Conservation (phyloP, 1,140 invertebrate genomes). For the Bombyx mandarina region DNA sequence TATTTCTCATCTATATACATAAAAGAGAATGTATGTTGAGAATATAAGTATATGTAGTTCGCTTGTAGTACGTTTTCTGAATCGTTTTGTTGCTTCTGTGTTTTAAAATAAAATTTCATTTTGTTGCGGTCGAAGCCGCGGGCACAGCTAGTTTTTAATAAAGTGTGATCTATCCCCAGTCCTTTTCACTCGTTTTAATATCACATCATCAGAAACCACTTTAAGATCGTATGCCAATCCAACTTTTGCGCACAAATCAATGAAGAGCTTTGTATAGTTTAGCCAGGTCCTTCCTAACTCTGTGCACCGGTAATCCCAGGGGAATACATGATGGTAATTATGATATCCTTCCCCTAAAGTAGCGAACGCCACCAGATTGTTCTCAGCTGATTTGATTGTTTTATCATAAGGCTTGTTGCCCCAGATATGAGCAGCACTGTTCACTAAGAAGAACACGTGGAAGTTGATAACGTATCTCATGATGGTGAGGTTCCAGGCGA, state of each 20-base stretch:
- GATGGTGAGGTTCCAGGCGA: slow-evolving; percentile 71
- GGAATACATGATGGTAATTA: slow-evolving; percentile 16
- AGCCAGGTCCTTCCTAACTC: slow-evolving; percentile 10
- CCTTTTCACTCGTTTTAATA: slow-evolving; percentile 3
- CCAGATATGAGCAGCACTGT: slow-evolving; percentile 78
- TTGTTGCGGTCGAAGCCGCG: neutral
- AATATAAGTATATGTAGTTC: too few species aligned
- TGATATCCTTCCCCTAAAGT: slow-evolving; percentile 89
- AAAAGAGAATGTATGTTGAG: too few species aligned
- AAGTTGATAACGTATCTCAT: slow-evolving; percentile 77
- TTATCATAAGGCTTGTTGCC: slow-evolving; percentile 78
- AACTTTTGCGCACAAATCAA: slow-evolving; percentile 8
- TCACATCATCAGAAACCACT: slow-evolving; percentile 3
- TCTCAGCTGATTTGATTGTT: slow-evolving; percentile 18
- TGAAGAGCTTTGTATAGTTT: slow-evolving; percentile 13
- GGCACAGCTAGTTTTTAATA: neutral
- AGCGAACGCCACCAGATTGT: slow-evolving; percentile 20
- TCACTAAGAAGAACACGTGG: slow-evolving; percentile 82
- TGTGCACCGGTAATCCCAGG: slow-evolving; percentile 11
- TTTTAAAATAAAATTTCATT: neutral
- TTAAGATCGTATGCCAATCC: slow-evolving; percentile 18
- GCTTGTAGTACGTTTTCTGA: too few species aligned
- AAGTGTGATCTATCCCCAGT: slow-evolving; percentile 10
- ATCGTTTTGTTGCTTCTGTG: neutral
- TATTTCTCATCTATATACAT: too few species aligned